These are phyloP conservation scores for Antigone vipio DNA, from an alignment of 2,113 vertebrate species.

Conservation along the genomic window DNA sequence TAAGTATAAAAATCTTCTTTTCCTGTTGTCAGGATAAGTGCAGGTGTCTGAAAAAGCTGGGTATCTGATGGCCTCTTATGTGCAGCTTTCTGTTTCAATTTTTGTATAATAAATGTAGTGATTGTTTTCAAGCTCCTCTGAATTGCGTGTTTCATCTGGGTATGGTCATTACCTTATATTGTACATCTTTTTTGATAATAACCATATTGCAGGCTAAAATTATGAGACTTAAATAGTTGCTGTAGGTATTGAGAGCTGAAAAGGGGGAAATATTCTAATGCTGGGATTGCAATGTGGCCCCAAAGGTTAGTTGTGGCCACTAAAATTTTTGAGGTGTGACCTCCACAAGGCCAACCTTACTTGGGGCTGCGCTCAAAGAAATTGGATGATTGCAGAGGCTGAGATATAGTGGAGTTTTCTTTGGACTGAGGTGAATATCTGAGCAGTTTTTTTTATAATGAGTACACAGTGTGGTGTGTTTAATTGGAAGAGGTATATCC, in stretches of 20 bases:
- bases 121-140: neutral
- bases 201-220: neutral
- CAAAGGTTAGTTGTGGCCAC: neutral
- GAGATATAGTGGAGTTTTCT: neutral
- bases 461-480: neutral
- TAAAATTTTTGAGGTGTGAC: neutral
- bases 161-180: neutral
- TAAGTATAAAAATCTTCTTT: neutral
- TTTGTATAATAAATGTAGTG: neutral
- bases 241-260: neutral
- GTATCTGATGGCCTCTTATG: neutral
- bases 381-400: neutral
- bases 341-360: neutral
- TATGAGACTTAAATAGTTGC: neutral
- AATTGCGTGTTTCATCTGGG: neutral
- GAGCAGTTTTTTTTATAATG: neutral
- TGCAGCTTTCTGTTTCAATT: neutral
- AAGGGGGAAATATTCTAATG: neutral
- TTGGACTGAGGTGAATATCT: neutral
- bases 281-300: neutral
- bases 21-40: neutral
- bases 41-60: neutral
- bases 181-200: neutral
- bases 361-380: neutral
- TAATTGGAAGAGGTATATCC: neutral